Conservation (phyloP, 2,113 vertebrate genomes). For the Plecturocebus donacophilus region DNA sequence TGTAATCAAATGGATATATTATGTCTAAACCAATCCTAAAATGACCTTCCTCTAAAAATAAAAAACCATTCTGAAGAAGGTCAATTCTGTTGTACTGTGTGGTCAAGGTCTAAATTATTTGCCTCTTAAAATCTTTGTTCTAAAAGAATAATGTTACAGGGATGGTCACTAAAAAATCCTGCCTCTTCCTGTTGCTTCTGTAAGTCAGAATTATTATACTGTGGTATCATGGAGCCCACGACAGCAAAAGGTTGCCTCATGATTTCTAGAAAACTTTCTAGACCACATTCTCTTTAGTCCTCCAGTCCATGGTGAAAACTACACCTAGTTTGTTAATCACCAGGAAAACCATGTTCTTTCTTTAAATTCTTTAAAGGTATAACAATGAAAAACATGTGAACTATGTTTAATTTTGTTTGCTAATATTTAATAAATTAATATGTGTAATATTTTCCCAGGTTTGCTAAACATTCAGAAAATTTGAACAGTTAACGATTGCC, state of each 20-base stretch:
- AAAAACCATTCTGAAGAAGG: constrained; percentile 53
- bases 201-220: neutral
- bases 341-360: neutral
- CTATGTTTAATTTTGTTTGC: constrained; percentile 16
- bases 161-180: neutral
- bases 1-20: constrained; percentile 13
- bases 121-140: constrained; percentile 31
- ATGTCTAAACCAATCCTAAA: constrained; percentile 46
- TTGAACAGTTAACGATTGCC: neutral
- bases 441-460: neutral
- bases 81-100: neutral
- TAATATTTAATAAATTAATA: neutral
- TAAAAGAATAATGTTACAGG: constrained; percentile 2
- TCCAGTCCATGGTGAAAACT: neutral
- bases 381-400: neutral
- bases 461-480: neutral
- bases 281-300: neutral
- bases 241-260: neutral
- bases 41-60: constrained; percentile 17
- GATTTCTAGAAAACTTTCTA: neutral
- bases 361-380: neutral
- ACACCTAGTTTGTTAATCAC: neutral
- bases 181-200: neutral
- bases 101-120: constrained; percentile 37
- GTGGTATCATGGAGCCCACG: neutral